Conservation (phyloP, 2,797 vertebrate genomes). For the Acrossocheilus fasciatus region DNA sequence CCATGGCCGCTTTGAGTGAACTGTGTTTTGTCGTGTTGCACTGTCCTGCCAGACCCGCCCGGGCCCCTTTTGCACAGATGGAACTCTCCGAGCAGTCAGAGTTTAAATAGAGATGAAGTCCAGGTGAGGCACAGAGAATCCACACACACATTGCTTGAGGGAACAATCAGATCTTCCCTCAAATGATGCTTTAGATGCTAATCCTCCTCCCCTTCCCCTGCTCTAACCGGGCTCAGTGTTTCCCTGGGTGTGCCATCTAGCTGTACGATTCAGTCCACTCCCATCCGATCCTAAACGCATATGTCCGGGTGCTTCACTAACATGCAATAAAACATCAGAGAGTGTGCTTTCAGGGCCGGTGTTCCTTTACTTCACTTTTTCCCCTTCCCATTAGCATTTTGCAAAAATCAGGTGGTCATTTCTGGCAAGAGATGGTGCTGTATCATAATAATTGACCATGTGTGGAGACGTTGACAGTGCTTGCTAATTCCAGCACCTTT, state of each 20-base stretch:
- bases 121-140: slow-evolving; percentile 67
- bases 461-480: slow-evolving; percentile 31
- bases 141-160: slow-evolving; percentile 52
- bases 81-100: slow-evolving; percentile 66
- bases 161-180: slow-evolving; percentile 30
- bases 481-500: slow-evolving; percentile 17
- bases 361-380: slow-evolving; percentile 9
- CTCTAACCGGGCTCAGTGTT: slow-evolving; percentile 39
- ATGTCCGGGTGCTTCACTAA: slow-evolving; percentile 48
- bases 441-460: not conserved
- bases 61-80: slow-evolving; percentile 66
- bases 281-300: slow-evolving; percentile 37
- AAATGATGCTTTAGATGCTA: slow-evolving; percentile 41
- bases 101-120: slow-evolving; percentile 67
- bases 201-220: slow-evolving; percentile 35
- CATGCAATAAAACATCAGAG: slow-evolving; percentile 24
- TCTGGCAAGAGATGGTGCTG: slow-evolving; percentile 41
- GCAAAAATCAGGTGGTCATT: slow-evolving; percentile 14
- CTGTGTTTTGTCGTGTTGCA: slow-evolving; percentile 66
- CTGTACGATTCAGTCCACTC: slow-evolving; percentile 34
- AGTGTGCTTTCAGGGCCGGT: slow-evolving; percentile 35
- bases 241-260: slow-evolving; percentile 39
- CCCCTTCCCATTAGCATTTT: not conserved
- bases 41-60: slow-evolving; percentile 66
- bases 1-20: slow-evolving; percentile 56